Conservation (phyloP, 2,113 vertebrate species). For the Psophia crepitans region DNA sequence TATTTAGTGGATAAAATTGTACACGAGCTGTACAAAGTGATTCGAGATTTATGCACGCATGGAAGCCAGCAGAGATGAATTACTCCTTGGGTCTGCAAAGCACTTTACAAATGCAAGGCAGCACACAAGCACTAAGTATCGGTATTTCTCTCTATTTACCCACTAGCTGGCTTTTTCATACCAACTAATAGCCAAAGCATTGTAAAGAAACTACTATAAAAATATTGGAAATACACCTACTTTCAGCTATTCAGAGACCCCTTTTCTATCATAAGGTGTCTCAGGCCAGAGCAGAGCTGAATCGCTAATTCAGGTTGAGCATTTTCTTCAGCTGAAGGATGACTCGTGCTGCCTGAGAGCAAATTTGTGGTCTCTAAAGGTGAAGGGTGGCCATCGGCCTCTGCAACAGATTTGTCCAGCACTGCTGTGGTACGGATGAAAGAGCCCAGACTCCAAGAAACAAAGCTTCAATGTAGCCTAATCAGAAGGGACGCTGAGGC, state of each 20-base stretch:
- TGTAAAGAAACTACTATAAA: neutral
- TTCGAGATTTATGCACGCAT: neutral
- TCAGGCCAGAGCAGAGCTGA: neutral
- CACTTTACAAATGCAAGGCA: neutral
- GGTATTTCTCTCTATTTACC: neutral
- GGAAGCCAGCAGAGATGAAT: neutral
- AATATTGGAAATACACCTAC: neutral
- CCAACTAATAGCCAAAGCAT: neutral
- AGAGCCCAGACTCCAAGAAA: neutral
- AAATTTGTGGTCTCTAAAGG: slow-evolving; percentile 1
- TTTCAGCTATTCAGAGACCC: neutral
- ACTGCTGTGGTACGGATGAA: neutral
- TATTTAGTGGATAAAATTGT: neutral
- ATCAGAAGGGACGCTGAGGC: neutral
- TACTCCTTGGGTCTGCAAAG: neutral
- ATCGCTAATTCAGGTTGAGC: neutral
- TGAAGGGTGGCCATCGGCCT: neutral
- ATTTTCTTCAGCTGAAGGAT: neutral
- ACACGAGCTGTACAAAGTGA: neutral
- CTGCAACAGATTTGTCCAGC: neutral
- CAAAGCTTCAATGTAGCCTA: neutral
- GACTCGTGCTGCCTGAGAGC: neutral
- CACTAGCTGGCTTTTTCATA: neutral
- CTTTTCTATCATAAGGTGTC: neutral
- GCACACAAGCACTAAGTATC: neutral